Conservation (phyloP, 1,140 invertebrate genomes). For the Cydia fagiglandana region DNA sequence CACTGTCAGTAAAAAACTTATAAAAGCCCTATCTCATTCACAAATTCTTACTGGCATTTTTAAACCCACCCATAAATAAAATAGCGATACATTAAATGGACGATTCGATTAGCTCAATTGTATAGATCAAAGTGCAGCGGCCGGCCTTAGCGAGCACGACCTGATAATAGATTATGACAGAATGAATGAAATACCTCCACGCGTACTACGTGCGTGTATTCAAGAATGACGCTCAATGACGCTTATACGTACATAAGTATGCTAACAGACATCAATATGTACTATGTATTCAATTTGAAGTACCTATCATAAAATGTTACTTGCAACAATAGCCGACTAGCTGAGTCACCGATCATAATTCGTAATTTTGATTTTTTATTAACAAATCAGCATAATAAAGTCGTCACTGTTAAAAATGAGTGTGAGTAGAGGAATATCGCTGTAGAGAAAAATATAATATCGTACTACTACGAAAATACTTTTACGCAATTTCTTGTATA, state of each 20-base stretch:
- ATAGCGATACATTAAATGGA: slow-evolving; percentile 53
- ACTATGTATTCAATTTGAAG: slow-evolving; percentile 5
- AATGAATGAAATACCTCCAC: slow-evolving; percentile 51
- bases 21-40: slow-evolving; percentile 34
- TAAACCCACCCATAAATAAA: slow-evolving; percentile 37
- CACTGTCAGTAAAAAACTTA: background rate
- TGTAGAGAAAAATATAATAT: no score
- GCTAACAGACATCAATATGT: background rate
- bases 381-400: no score
- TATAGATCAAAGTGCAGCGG: slow-evolving; percentile 58
- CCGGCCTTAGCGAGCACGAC: slow-evolving; percentile 35
- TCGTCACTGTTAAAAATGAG: no score
- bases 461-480: no score
- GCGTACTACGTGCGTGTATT: slow-evolving; percentile 37
- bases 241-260: background rate
- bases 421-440: no score
- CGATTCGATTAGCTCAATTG: slow-evolving; percentile 68
- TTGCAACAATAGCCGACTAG: background rate
- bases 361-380: no score
- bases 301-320: background rate
- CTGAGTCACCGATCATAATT: background rate
- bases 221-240: slow-evolving; percentile 27
- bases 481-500: no score
- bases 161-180: slow-evolving; percentile 37
- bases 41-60: slow-evolving; percentile 18